Evolutionary conservation across 1,140 invertebrate species (phyloP).

Genomic region (Bombus sylvicola): DNA sequence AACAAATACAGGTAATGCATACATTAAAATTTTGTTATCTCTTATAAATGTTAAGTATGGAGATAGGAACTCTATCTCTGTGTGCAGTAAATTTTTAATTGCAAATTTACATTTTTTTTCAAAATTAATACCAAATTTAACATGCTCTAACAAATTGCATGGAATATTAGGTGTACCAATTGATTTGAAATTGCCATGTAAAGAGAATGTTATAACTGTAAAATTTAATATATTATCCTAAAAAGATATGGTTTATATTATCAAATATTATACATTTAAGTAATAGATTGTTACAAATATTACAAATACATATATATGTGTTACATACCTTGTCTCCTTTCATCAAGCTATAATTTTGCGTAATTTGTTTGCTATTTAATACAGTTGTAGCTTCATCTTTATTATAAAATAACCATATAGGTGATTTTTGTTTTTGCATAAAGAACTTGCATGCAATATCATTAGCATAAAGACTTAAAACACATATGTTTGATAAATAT

Average conservation of each 20-base stretch:
- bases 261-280: neutral
- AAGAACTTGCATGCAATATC: constrained; percentile 83
- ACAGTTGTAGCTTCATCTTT: constrained; percentile 80
- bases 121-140: constrained; percentile 84
- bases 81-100: constrained; percentile 83
- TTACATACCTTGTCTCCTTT: constrained; percentile 76
- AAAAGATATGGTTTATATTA: constrained; percentile 59
- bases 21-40: constrained; percentile 81
- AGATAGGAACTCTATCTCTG: constrained; percentile 84
- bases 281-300: neutral
- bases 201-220: constrained; percentile 75
- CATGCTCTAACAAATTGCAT: constrained; percentile 81
- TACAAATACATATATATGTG: neutral
- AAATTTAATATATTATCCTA: constrained; percentile 82
- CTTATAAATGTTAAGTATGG: constrained; percentile 84
- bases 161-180: constrained; percentile 80
- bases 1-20: constrained; percentile 85
- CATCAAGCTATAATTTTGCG: constrained; percentile 83
- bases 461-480: constrained; percentile 84
- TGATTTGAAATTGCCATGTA: constrained; percentile 76
- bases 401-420: constrained; percentile 84
- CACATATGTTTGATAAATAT: constrained; percentile 88
- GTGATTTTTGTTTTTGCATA: constrained; percentile 79
- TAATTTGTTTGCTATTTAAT: constrained; percentile 82
- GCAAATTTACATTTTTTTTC: constrained; percentile 82